Percentiles rank a stretch among this genome's conserved stretches.
Conservation (phyloP, 2,797 vertebrate genomes). For the Cynodonichthys magdalenae region DNA sequence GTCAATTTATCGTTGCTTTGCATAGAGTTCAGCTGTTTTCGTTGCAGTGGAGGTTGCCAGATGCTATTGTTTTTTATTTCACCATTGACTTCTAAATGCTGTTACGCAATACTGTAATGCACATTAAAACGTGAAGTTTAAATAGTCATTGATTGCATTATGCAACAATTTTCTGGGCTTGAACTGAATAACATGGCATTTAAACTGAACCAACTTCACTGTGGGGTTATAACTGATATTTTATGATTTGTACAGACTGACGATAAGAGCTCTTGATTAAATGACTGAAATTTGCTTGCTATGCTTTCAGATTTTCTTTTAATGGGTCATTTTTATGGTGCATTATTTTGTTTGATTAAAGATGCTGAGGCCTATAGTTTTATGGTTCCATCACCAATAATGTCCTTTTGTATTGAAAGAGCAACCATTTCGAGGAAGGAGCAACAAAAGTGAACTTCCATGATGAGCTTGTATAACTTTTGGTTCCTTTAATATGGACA, state of each 20-base stretch:
- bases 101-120: conserved; percentile 6
- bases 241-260: neutral
- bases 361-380: neutral
- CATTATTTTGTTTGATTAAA: neutral
- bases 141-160: conserved; percentile 1
- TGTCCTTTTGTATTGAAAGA: neutral
- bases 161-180: conserved; percentile 3
- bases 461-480: neutral
- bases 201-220: neutral
- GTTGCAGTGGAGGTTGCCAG: neutral
- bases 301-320: neutral
- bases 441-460: neutral
- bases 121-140: neutral
- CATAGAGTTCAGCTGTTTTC: neutral
- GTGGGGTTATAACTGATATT: neutral
- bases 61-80: neutral
- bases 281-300: neutral
- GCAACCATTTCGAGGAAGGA: neutral
- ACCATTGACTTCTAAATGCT: neutral
- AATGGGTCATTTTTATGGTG: neutral
- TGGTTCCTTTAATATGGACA: neutral
- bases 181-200: neutral
- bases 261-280: neutral
- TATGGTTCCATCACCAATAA: neutral
- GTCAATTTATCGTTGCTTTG: neutral